These are phyloP conservation scores for Metallyticus violacea DNA, from an alignment of 2,888 invertebrate genomes.

Conservation along the genomic window DNA sequence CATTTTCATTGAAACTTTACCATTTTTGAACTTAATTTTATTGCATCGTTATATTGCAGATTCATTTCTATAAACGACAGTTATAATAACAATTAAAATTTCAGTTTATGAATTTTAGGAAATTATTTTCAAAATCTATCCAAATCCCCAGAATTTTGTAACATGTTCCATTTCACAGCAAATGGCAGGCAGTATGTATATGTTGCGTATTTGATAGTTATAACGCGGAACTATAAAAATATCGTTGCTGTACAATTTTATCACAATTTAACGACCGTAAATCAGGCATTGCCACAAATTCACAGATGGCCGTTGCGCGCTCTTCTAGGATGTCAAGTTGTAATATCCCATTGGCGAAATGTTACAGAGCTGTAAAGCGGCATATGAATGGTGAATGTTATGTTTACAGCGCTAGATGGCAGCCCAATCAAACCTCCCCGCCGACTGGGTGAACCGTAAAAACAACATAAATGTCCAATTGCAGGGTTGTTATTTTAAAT, in stretches of 20 bases:
- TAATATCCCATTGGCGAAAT: neutral
- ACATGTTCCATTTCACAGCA: too few species aligned
- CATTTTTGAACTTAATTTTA: too few species aligned
- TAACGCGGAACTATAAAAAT: neutral
- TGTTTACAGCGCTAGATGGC: neutral
- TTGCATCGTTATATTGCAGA: too few species aligned
- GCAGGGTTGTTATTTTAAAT: constrained; percentile 10
- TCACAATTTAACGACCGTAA: neutral
- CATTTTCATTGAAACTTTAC: too few species aligned
- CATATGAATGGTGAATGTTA: neutral
- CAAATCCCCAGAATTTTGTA: too few species aligned
- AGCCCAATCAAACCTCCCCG: neutral
- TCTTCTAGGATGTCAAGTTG: too few species aligned
- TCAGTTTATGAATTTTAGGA: too few species aligned
- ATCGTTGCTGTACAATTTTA: neutral
- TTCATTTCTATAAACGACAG: too few species aligned
- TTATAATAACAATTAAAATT: too few species aligned
- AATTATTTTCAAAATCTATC: too few species aligned
- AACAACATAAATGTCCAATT: constrained; percentile 18
- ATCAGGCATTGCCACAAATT: neutral
- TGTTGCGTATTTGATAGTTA: neutral
- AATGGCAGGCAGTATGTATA: too few species aligned
- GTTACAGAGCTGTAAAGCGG: neutral
- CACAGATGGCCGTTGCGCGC: neutral
- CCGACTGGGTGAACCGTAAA: neutral